These are phyloP conservation scores for Rotaria macrura DNA, from an alignment of 2,888 invertebrate species.

Conservation along the genomic window DNA sequence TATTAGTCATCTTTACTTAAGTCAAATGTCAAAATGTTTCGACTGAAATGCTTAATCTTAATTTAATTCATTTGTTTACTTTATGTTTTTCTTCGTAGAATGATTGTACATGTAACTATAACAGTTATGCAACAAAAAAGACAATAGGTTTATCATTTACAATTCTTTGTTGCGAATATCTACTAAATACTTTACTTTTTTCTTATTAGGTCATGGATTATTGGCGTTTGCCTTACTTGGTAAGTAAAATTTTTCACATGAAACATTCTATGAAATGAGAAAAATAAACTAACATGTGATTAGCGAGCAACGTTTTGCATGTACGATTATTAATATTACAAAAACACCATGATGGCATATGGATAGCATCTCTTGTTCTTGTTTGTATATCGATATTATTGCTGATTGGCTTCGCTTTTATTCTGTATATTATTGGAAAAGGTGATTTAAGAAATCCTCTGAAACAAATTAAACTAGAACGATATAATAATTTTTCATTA, in stretches of 20 bases:
- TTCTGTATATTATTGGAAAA: background rate
- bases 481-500: background rate
- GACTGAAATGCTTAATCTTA: background rate
- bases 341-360: background rate
- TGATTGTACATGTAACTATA: background rate
- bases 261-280: background rate
- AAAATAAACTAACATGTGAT: background rate
- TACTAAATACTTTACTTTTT: background rate
- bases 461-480: background rate
- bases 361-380: background rate
- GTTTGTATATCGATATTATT: background rate
- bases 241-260: background rate
- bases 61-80: background rate
- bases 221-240: background rate
- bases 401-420: background rate
- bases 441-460: background rate
- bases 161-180: background rate
- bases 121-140: background rate
- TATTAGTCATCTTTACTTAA: background rate
- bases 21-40: background rate
- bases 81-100: background rate
- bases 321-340: background rate
- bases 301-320: background rate
- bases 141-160: background rate
- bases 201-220: background rate